Evolutionary conservation across 1,140 invertebrate genomes (phyloP), one percentile per base, ranked within the genome.

Genomic region (Rhyacophila brunnea): DNA sequence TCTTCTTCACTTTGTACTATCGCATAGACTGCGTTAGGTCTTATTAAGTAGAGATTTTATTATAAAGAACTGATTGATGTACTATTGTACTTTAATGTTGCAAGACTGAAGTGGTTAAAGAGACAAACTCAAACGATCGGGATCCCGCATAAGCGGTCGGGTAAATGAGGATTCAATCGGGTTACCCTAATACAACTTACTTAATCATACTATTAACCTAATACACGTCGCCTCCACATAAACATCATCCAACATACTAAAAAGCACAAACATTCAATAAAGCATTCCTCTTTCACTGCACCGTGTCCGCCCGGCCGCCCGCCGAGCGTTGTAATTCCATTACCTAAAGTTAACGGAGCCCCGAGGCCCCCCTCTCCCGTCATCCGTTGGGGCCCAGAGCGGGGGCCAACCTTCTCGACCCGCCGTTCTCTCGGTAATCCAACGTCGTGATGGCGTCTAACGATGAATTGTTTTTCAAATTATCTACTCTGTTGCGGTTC

Each of bases 361-460:
- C 17, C 7, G 11, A 17, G 43, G 20, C 6, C 44, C n/a, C 35
- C 7, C 15, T 5, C 4, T n/a, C 38, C 18, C 23, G 23, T 60
- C 48, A 55, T 14, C 63, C 63, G 20, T 65, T 65, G 38, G 63
- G 63, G 1, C 63, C 63, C 1, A 65, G 49, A 4, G 58, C 58
- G 18, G 63, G 63, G n/a, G 54, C 53, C 42, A 58, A 36, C 2
- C 63, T 15, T 43, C 58, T 32, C 14, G 58, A 49, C 32, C 51
- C 43, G 10, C 52, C 53, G 38, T 60, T 60, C 49, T 60, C 62
- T 50, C 62, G 62, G 32, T 64, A 64, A 42, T 64, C 58, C 35
- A 65, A 36, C 15, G 58, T 45, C 20, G 34, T 54, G 23, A 48
- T 34, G 0, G 48, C 15, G 11, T 64, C 62, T 43, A 49, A 44